These are phyloP conservation scores for Chanos chanos DNA, from an alignment of 2,797 vertebrate species.

Conservation along the genomic window DNA sequence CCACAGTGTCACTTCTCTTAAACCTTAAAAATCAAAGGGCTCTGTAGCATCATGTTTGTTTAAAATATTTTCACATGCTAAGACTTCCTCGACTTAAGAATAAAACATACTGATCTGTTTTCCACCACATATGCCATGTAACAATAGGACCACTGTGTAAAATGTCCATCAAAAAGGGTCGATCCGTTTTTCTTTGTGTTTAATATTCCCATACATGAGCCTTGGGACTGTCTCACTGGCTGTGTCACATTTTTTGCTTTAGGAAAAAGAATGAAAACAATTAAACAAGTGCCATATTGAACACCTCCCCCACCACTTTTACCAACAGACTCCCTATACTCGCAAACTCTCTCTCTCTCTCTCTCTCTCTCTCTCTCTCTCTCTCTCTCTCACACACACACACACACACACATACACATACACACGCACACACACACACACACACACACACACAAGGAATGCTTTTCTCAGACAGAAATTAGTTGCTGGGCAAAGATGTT, in stretches of 20 bases:
- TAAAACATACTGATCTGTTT: slow-evolving; percentile 18
- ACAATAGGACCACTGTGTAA: slow-evolving; percentile 34
- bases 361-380: neutral
- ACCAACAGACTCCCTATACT: slow-evolving; percentile 43
- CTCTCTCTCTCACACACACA: slow-evolving; percentile 8
- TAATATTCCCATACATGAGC: slow-evolving; percentile 30
- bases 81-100: slow-evolving; percentile 11
- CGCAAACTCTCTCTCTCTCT: too few relatives aligned
- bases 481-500: slow-evolving; percentile 44
- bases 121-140: slow-evolving; percentile 23
- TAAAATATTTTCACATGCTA: slow-evolving; percentile 22
- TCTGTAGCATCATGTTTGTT: slow-evolving; percentile 23
- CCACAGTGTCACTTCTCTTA: slow-evolving; percentile 27
- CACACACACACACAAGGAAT: slow-evolving; percentile 37
- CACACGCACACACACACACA: slow-evolving; percentile 14
- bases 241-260: slow-evolving; percentile 42
- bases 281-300: slow-evolving; percentile 39
- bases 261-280: slow-evolving; percentile 38
- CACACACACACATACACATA: slow-evolving; percentile 12
- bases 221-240: slow-evolving; percentile 12
- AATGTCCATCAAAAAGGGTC: neutral
- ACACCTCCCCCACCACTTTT: slow-evolving; percentile 41
- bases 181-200: slow-evolving; percentile 3
- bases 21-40: slow-evolving; percentile 20
- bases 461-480: slow-evolving; percentile 56